Conservation (phyloP, 2,797 vertebrate genomes). For the Scyliorhinus canicula region DNA sequence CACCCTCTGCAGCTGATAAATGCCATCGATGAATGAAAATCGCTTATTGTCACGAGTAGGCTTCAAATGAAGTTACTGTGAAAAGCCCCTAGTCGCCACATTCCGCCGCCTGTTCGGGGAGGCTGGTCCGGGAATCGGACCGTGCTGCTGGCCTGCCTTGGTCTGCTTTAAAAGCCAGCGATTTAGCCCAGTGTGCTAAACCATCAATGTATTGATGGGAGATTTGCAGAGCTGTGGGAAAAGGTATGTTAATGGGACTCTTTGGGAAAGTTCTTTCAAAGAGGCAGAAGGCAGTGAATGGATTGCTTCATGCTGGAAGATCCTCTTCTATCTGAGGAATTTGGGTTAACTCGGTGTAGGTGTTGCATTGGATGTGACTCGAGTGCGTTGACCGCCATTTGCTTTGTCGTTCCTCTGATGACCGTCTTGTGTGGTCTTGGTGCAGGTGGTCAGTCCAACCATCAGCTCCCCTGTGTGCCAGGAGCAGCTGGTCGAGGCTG, state of each 20-base stretch:
- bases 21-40: no score
- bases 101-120: no score
- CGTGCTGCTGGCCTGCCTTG: no score
- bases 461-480: conserved; percentile 97
- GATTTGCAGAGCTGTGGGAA: neutral
- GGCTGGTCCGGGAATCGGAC: no score
- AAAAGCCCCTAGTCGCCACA: no score
- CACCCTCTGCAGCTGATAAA: no score
- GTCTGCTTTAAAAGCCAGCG: no score
- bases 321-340: neutral
- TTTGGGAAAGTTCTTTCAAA: neutral
- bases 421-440: accelerated
- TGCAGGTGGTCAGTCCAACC: conserved; percentile 91
- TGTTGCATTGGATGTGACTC: neutral
- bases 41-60: no score
- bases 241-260: neutral
- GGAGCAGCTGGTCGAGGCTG: conserved; percentile 93
- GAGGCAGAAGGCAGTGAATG: neutral
- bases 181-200: no score
- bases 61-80: no score
- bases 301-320: neutral
- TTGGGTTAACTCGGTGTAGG: neutral
- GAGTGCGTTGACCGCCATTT: no score
- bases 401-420: neutral
- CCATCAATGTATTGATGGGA: no score